Percentiles rank a stretch among this genome's conserved stretches.
phyloP scores from a whole-genome alignment of 2,113 vertebrate species.

The Cottus gobio region DNA sequence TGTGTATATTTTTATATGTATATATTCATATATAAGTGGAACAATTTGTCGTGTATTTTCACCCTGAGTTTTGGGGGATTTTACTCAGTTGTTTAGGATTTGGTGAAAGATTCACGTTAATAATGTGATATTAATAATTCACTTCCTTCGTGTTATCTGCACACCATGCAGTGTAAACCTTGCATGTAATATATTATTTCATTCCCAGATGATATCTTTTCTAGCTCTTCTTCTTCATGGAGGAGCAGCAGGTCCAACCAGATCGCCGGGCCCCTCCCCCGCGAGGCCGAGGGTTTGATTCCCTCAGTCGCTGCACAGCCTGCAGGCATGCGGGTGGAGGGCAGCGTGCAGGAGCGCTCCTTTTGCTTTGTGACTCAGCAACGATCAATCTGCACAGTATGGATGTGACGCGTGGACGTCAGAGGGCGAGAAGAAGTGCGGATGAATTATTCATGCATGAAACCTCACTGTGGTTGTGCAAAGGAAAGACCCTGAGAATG shows the following conservation, averaged over 20 bases:
- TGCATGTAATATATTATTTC: no score
- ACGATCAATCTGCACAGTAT: neutral
- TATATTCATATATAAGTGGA: no score
- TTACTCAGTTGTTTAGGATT: neutral
- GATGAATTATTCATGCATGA: conserved; percentile 19
- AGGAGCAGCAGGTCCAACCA: no score
- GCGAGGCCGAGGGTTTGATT: neutral
- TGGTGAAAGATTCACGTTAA: neutral
- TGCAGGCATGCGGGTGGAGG: neutral
- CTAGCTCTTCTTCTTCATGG: no score
- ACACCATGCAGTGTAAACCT: neutral
- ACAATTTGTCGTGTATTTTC: neutral
- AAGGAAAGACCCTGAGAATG: neutral
- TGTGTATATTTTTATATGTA: no score
- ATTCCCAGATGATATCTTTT: no score
- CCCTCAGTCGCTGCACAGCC: neutral
- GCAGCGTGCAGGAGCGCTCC: neutral
- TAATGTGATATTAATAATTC: neutral
- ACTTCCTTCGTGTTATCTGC: neutral
- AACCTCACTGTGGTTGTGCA: conserved; percentile 14
- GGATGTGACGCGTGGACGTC: neutral
- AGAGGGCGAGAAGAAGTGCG: neutral
- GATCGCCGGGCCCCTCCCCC: no score
- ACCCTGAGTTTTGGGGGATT: neutral
- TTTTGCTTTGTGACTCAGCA: conserved; percentile 6